Evolutionary conservation across 2,888 invertebrate genomes (phyloP).

Genomic region (Incurvaria masculella): DNA sequence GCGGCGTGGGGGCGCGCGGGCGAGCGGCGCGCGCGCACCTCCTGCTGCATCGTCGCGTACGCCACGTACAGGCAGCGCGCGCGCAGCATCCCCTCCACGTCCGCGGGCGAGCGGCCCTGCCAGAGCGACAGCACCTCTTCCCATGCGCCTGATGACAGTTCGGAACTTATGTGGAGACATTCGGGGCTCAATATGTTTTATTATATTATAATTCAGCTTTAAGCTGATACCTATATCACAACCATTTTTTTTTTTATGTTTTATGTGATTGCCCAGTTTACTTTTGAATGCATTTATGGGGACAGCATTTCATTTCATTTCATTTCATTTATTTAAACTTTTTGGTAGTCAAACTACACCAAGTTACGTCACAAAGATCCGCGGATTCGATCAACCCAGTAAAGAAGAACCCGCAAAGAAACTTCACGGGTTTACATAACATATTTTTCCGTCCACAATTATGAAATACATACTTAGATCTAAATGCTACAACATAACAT

Average conservation of each 20-base stretch:
- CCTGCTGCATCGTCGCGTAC: constrained; percentile 24
- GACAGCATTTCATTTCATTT: background rate
- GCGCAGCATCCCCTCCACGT: constrained; percentile 18
- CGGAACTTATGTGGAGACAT: no score
- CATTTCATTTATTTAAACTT: no score
- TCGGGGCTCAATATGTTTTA: no score
- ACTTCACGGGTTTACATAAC: no score
- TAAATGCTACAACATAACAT: background rate
- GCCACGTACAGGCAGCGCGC: constrained; percentile 26
- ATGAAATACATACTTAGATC: no score
- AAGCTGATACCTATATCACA: background rate
- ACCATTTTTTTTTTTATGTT: no score
- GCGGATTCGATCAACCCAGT: no score
- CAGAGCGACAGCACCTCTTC: constrained; percentile 19
- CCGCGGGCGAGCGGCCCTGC: constrained; percentile 22
- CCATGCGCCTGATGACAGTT: constrained; percentile 28
- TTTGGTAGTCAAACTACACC: no score
- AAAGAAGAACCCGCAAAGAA: no score
- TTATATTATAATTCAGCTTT: constrained; percentile 13
- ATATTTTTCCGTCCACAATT: no score
- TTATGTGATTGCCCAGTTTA: no score
- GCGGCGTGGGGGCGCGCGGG: constrained; percentile 2
- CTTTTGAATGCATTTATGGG: constrained; percentile 4
- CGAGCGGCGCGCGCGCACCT: constrained; percentile 9
- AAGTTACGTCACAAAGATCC: no score